These are phyloP conservation scores for Leucoma salicis DNA, from an alignment of 2,888 invertebrate species.

Conservation along the genomic window DNA sequence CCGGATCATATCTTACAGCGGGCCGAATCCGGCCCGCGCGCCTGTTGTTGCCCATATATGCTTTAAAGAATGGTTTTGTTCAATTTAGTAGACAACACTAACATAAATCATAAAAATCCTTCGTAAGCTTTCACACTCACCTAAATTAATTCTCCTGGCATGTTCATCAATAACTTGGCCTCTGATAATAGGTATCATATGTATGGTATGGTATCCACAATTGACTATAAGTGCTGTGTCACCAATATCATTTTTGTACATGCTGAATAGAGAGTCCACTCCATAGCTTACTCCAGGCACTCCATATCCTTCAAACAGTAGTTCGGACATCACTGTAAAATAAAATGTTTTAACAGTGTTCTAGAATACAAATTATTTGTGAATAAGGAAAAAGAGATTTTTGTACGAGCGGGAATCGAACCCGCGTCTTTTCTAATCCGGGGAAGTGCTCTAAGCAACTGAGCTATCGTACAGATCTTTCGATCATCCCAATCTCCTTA, in stretches of 20 bases:
- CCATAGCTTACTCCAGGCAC: constrained; percentile 94
- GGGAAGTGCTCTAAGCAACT: no score
- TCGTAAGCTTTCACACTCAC: constrained; percentile 62
- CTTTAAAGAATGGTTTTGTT: no score
- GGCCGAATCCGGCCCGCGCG: no score
- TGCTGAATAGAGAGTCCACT: constrained; percentile 91
- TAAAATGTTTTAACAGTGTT: background rate
- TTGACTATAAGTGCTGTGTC: constrained; percentile 89
- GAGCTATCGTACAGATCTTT: no score
- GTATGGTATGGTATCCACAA: constrained; percentile 94
- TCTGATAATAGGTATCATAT: constrained; percentile 91
- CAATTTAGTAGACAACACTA: background rate
- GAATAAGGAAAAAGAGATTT: no score
- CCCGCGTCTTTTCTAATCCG: no score
- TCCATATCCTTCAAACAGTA: constrained; percentile 95
- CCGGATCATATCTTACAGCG: no score
- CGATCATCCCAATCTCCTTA: no score
- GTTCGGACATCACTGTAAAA: constrained; percentile 92
- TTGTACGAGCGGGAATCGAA: no score
- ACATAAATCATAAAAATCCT: background rate
- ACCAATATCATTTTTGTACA: constrained; percentile 83
- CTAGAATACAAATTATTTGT: background rate
- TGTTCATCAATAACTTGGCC: constrained; percentile 86
- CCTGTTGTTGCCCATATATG: no score
- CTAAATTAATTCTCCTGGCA: constrained; percentile 91